Base-by-base conservation (phyloP, 1,140 invertebrate genomes). In the Drosophila biarmipes region DNA sequence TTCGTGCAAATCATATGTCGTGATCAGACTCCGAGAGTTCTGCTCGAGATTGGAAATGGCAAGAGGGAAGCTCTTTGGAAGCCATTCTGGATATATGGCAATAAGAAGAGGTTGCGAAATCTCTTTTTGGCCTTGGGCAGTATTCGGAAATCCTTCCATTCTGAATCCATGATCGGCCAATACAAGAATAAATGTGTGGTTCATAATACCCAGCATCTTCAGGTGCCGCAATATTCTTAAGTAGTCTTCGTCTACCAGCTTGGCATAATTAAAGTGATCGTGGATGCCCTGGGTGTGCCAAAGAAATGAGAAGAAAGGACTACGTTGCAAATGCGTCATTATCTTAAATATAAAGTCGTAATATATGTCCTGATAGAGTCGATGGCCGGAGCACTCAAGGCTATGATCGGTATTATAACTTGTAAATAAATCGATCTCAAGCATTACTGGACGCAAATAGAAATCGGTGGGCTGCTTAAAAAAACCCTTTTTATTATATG, bases 1-100 rank as follows among this genome's bases (percentile, higher is more conserved):
- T 48, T 95, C 94, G 84, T 98, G 95, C 5, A 98, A 82, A 91
- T 98, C 97, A 90, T 95, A 98, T 0, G 96, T 95, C 4, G 96
- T 96, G 0, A 95, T 95, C 10, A 98, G 92, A 37, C 95, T 93
- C 45, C 94, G 93, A 5, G 93, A 92, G 80, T 99, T 98, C 7
- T 80, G 76, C 46, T 92, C 91, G 6, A 98, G 85, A 90, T 97
- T 97, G 17, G 92, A 67, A 48, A 93, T 93, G 1, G 37, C 48
- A 10, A 61, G 17, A 4, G 49, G 58, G 24, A 53, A 61, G 24
- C 37, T 21, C 5, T 42, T 42, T 29, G 27, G 27, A 29, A 29
- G 27, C 27, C 27, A 29, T 29, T 29, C 27, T 1, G 27, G 27
- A 29, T 29, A 29, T 29, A 29, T 29, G 27, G 27, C 27, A 29